Conservation (phyloP, 2,888 invertebrate species). For the Patella pellucida region DNA sequence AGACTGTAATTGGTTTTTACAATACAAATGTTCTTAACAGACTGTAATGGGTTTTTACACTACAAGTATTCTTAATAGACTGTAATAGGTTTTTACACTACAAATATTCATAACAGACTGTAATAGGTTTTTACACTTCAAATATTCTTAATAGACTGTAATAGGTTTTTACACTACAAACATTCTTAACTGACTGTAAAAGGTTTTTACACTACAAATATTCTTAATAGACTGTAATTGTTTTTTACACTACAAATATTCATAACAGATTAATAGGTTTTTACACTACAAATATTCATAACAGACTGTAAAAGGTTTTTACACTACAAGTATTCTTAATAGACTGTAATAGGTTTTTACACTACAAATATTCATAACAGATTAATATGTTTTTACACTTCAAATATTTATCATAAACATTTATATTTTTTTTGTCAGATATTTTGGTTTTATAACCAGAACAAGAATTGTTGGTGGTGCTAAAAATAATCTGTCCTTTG, state of each 20-base stretch:
- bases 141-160: background rate
- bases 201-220: too few relatives aligned
- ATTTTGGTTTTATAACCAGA: slow-evolving; percentile 70
- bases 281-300: too few relatives aligned
- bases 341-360: background rate
- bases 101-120: background rate
- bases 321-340: too few relatives aligned
- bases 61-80: background rate
- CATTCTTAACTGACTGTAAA: background rate
- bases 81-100: background rate
- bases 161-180: background rate
- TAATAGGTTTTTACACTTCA: slow-evolving; percentile 14
- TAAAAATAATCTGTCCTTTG: slow-evolving; percentile 52
- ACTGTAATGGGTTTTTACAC: background rate
- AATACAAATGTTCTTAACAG: too few relatives aligned
- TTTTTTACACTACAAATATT: too few relatives aligned
- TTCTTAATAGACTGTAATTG: too few relatives aligned
- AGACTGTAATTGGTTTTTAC: too few relatives aligned
- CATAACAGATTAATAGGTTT: too few relatives aligned
- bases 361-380: background rate
- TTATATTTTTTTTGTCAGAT: slow-evolving; percentile 47
- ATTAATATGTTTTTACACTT: background rate
- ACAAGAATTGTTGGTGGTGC: slow-evolving; percentile 48
- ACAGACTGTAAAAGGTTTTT: too few relatives aligned
- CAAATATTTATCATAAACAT: background rate